Evolutionary conservation across 2,113 vertebrate species (phyloP).

Genomic region (Aix galericulata): DNA sequence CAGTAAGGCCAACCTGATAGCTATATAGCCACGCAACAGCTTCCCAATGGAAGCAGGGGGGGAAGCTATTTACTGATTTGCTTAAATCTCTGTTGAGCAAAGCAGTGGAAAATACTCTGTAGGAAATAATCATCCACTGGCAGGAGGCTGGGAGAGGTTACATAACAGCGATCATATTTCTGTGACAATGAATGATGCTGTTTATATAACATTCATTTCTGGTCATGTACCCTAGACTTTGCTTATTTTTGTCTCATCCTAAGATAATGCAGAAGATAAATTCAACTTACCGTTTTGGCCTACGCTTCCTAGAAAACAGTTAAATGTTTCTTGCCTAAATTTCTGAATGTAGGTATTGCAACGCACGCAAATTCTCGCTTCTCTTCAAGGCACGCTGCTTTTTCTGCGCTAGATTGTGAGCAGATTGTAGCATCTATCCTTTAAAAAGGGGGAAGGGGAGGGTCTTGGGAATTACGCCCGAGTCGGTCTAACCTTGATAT

Average conservation of each 20-base stretch:
- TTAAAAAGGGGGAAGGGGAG: not conserved
- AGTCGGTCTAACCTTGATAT: not conserved
- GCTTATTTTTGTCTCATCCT: constrained; percentile 23
- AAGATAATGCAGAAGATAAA: not conserved
- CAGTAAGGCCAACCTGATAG: not conserved
- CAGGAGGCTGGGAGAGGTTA: constrained; percentile 12
- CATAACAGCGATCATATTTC: not conserved
- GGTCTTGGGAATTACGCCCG: not conserved
- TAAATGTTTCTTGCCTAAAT: not conserved
- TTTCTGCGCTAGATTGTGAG: not conserved
- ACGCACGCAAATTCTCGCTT: not conserved
- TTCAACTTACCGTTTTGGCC: not conserved
- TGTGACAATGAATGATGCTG: constrained; percentile 14
- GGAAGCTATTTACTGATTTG: constrained; percentile 21
- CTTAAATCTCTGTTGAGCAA: constrained; percentile 43
- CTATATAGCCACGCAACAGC: not conserved
- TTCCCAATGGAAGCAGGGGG: not conserved
- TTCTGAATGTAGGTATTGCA: not conserved
- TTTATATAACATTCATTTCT: constrained; percentile 18
- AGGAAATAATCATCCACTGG: constrained; percentile 29
- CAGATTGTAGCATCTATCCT: not conserved
- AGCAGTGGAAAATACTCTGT: constrained; percentile 50
- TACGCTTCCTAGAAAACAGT: not conserved
- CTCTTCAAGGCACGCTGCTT: not conserved
- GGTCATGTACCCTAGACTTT: not conserved